Base-by-base conservation (phyloP, 2,797 vertebrate genomes). In the Oreochromis grahami region DNA sequence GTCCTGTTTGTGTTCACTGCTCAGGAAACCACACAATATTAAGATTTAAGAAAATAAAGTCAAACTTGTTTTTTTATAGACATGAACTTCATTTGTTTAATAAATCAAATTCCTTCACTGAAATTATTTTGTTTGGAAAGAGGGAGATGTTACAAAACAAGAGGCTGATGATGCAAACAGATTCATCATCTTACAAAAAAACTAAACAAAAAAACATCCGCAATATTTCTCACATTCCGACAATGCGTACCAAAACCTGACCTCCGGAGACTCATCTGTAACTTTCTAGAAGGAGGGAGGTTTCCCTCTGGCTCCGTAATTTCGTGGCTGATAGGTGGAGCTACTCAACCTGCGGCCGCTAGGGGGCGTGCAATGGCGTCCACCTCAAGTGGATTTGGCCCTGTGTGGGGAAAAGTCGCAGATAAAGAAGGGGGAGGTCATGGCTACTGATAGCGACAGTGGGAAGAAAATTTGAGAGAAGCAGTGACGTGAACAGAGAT, bases 331-430 rank as follows among this genome's bases (percentile, higher is more conserved):
- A n/a, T 24, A 77, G 29, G 53, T 86, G 65, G 78, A 81, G 78
- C 88, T 89, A 74, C 88, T 76, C 83, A 77, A 63, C 14, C 38
- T 7, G 3, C 89, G 84, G 34, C 94, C 96, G 95, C 91, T 89
- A 96, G 95, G 86, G 89, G 96, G 94, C 82, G 29, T 82, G 87
- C 86, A 86, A 53, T 10, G 19, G 78, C 12, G 32, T 77, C 29
- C 8, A 29, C 77, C 45, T 78, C 41, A 70, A 91, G 56, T 24
- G 50, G 60, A n/a, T 72, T 51, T 87, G 86, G 88, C 87, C 87
- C 77, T 77, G 86, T 24, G 34, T 56, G 8, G 70, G 29, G 24
- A 21, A 34, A 81, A 45, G 68, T 29, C 50, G 29, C 76, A 79
- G 76, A 84, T 24, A 81, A 70, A 38, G 10, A n/a, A 48, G n/a